Conservation (phyloP, 2,113 vertebrate genomes). For the Gorsachius goisagi region DNA sequence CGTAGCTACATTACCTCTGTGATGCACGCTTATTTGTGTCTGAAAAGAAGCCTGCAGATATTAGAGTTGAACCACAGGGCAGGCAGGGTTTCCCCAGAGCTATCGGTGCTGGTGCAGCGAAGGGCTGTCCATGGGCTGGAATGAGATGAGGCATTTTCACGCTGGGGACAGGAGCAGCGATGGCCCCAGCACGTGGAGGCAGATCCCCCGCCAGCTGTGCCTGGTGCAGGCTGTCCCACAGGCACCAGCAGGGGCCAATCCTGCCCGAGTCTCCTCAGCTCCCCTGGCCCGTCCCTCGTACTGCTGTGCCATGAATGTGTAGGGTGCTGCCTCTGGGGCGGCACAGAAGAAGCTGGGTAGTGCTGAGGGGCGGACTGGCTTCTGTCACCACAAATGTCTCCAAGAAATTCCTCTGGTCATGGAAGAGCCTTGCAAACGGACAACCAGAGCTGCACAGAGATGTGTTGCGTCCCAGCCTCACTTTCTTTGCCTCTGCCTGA, state of each 20-base stretch:
- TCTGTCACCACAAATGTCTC: neutral
- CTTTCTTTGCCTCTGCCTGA: neutral
- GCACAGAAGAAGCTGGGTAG: neutral
- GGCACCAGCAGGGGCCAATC: neutral
- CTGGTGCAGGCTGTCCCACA: neutral
- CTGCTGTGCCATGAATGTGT: neutral
- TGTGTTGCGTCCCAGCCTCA: neutral
- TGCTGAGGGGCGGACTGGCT: neutral
- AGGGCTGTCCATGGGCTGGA: neutral
- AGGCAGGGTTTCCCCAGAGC: neutral
- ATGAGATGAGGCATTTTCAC: neutral
- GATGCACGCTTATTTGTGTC: fast-evolving
- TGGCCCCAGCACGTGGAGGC: fast-evolving
- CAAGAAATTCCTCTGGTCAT: neutral
- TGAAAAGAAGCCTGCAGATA: neutral
- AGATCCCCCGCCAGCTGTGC: neutral
- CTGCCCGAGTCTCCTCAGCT: neutral
- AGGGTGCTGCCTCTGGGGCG: neutral
- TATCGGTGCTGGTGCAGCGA: neutral
- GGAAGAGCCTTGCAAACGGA: neutral
- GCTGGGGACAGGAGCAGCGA: neutral
- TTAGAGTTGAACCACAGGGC: neutral
- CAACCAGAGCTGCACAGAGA: neutral
- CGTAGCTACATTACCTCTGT: neutral
- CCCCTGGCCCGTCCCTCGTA: neutral